Evolutionary conservation across 2,888 invertebrate species (phyloP), one percentile per base, ranked within the genome.

Genomic region (Tipula unca): DNA sequence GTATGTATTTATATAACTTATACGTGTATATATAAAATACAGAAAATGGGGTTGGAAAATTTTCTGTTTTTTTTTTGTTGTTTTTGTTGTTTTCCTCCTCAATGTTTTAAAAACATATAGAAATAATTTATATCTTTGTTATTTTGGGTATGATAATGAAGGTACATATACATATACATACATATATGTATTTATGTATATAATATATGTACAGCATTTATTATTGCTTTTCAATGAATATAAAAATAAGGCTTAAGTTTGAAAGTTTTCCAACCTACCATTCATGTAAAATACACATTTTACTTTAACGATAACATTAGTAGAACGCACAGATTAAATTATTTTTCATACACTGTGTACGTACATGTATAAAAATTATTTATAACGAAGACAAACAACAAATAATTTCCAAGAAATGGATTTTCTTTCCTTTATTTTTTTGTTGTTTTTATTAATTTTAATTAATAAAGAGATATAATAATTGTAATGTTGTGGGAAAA

Each of bases 101-200:
- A 13, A 69, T 69, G 69, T 69, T 25, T 69, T 69, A 25, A 25
- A n/a, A 25, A 25, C 69, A 69, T 69, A 69, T 6, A 69, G 69
- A 69, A 69, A 69, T 69, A 69, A 69, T 69, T 69, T 69, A 69
- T 69, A 69, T 69, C 69, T 69, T 69, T 69, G 69, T 69, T 69
- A 69, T 69, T 69, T 69, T 69, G 69, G 69, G 69, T 69, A 69
- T 69, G 69, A 69, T 69, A 69, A 69, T 69, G 69, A 69, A 69
- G 69, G 69, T 69, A 25, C n/a, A n/a, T n/a, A n/a, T n/a, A n/a
- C n/a, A n/a, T n/a, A n/a, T n/a, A n/a, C n/a, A n/a, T n/a, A n/a
- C n/a, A n/a, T n/a, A n/a, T n/a, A n/a, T n/a, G n/a, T n/a, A n/a
- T n/a, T n/a, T n/a, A n/a, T n/a, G n/a, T n/a, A n/a, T n/a, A n/a